Base-by-base conservation (phyloP, 2,113 vertebrate species). In the Dasyurus viverrinus region DNA sequence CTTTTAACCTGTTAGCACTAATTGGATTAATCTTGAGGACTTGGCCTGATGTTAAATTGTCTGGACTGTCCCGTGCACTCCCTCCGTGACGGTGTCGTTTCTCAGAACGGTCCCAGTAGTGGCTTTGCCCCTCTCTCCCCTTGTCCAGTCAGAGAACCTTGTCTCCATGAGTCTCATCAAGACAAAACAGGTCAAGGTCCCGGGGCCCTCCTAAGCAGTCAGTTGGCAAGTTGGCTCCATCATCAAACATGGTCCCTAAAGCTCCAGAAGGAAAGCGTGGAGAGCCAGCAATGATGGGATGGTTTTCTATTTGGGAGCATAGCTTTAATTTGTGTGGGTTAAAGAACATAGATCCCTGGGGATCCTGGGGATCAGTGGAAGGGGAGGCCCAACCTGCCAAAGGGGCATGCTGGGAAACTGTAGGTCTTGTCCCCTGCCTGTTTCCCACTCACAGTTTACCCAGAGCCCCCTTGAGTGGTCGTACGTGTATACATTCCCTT, bases 21-120 rank as follows among this genome's bases (percentile, higher is more conserved):
- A 98, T 89, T 96, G 97, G 96, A 92, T 98, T 96, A 97, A 53
- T 96, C 97, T 92, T 97, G 98, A 98, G 98, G 98, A 98, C 98
- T 99, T 98, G 98, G 98, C 98, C 98, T 99, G 98, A 98, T 93
- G 96, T 98, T 97, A 98, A 97, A 98, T 98, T 98, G 76, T 96
- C 95, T 30, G 53, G 26, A 50, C 57, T 91, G 94, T 97, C 96
- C 95, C 97, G 96, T 98, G 97, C 97, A 96, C 97, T 98, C 98
- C 97, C 97, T 98, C 98, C 26, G 0, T 94, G 93, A 90, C 8
- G 47, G 93, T 36, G 95, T 98, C 98, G 97, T 98, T 98, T 96
- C 97, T 96, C n/a, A 53, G 97, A 97, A 93, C 52, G 2, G 91
- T 91, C 48, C 93, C 54, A 24, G 92, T 54, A 5, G 7, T 25